phyloP scores from a whole-genome alignment of 2,888 invertebrate genomes.

The Ashinkailepas kermadecensis region DNA sequence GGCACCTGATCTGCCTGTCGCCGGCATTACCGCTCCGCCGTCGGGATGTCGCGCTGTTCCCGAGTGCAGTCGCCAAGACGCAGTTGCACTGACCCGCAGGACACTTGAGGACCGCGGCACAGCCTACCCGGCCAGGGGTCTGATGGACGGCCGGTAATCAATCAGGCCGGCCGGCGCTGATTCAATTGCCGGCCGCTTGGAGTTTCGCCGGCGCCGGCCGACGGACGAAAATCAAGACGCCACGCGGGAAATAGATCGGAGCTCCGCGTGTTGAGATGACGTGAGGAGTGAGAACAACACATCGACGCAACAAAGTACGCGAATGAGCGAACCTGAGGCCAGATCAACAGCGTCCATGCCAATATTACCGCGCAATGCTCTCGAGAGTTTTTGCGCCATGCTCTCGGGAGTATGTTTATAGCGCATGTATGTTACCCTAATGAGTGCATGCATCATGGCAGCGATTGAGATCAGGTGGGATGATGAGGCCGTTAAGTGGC shows the following conservation, averaged over 20 bases:
- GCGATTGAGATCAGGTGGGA: not conserved
- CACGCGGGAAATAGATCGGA: no score
- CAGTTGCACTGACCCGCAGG: slow-evolving; percentile 7
- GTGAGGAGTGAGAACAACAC: no score
- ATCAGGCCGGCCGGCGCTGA: not conserved
- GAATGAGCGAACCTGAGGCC: no score
- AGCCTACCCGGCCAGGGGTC: not conserved
- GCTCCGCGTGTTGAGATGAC: no score
- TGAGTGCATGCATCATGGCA: not conserved
- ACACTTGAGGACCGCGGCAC: slow-evolving; percentile 1
- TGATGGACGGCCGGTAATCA: not conserved
- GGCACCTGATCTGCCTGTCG: no score
- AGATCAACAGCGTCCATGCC: no score
- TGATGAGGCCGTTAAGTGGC: not conserved
- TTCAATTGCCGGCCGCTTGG: no score
- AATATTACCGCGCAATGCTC: not conserved
- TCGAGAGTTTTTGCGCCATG: not conserved
- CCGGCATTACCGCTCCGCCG: not conserved
- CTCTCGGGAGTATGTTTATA: no score
- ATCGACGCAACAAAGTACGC: no score
- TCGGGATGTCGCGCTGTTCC: not conserved
- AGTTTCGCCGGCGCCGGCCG: no score
- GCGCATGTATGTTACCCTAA: not conserved
- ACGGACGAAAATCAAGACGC: no score
- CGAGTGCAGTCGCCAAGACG: not conserved